Base-by-base conservation (phyloP, 2,888 invertebrate genomes). In the Volucella inflata region DNA sequence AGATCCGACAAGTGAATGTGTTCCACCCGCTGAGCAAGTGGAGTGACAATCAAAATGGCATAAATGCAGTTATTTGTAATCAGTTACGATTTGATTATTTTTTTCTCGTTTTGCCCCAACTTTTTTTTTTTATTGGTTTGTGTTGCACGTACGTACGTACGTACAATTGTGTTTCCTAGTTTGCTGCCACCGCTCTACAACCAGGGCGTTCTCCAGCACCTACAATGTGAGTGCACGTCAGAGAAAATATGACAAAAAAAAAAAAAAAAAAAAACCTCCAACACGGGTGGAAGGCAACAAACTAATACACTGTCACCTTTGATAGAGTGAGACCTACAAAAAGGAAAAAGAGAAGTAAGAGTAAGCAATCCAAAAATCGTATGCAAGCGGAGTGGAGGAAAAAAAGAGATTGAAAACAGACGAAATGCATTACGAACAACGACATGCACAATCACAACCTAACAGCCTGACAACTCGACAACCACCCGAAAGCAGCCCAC, bases 361-460 rank as follows among this genome's bases (percentile, higher is more conserved):
- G 2, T 14, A 14, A 68, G 62, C 42, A 60, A 53, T 55, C 76
- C 44, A 60, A 77, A 70, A 70, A 30, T 30, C 50, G 57, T 46
- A 64, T 51, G 64, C 40, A 65, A 65, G 64, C 21, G 11, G 46
- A 64, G 2, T 68, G 44, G 11, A 55, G 21, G 9, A 12, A 53
- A 62, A n/a, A 21, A 44, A 17, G 8, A 30, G 44, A 44, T 6
- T 46, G 55, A 16, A 48, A 72, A 79, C 72, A 72, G 72, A 79
- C 79, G 72, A 79, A 72, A 67, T 79, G 65, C 79, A 72, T 67
- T 67, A 72, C 72, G 59, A 30, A 79, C 71, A 67, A 65, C 79
- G 78, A 65, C 78, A 72, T 59, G 42, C 71, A 79, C 71, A 65
- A 72, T 65, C 71, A 67, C 65, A 71, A 62, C 30, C 30, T 30